phyloP scores from a whole-genome alignment of 2,888 invertebrate species.

The Drosophila affinis region DNA sequence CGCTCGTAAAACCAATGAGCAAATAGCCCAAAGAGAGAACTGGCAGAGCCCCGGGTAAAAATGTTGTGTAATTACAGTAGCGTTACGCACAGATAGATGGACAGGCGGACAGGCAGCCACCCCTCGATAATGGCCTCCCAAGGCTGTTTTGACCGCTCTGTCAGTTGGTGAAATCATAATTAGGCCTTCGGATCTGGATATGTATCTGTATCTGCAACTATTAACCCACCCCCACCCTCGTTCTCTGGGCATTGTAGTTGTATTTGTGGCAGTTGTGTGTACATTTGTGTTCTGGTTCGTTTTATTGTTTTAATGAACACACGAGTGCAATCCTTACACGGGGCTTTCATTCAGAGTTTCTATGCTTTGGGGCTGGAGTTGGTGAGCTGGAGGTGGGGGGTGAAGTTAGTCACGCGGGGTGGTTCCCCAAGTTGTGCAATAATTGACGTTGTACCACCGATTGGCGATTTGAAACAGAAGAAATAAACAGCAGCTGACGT shows the following conservation, averaged over 20 bases:
- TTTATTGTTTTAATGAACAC: constrained; percentile 78
- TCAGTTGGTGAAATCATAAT: constrained; percentile 74
- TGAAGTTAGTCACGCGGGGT: constrained; percentile 5
- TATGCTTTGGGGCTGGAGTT: neutral
- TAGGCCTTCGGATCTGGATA: constrained; percentile 54
- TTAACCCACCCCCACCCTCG: neutral
- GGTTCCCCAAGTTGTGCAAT: constrained; percentile 2
- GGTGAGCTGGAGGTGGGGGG: neutral
- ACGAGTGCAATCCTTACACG: constrained; percentile 58
- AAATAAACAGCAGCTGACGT: constrained; percentile 6
- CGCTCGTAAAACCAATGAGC: constrained; percentile 77
- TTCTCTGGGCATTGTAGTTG: neutral
- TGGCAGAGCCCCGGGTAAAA: constrained; percentile 67
- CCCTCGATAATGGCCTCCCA: constrained; percentile 47
- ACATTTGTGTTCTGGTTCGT: constrained; percentile 35
- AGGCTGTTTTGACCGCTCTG: constrained; percentile 60
- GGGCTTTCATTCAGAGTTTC: neutral
- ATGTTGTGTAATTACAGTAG: constrained; percentile 73
- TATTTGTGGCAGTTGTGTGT: no score
- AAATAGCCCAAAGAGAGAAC: constrained; percentile 63
- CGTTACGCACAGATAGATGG: constrained; percentile 74
- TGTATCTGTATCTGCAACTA: constrained; percentile 19
- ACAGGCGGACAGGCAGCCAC: constrained; percentile 9
- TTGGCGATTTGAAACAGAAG: constrained; percentile 41
- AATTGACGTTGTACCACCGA: constrained; percentile 22